These are phyloP conservation scores for Seira ritae DNA, from an alignment of 2,888 invertebrate species.

Conservation along the genomic window DNA sequence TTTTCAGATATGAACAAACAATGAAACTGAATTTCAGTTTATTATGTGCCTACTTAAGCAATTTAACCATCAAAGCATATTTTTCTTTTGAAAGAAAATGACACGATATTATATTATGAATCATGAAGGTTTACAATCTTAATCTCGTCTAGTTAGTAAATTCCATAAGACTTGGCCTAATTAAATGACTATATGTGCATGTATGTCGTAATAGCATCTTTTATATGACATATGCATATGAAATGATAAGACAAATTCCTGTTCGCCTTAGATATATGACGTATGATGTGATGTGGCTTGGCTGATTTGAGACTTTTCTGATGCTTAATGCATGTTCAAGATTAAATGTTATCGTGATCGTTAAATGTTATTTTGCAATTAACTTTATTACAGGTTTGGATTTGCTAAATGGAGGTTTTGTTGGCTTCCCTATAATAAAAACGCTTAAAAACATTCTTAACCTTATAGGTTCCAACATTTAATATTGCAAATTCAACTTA, in stretches of 20 bases:
- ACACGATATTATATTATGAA: too few relatives aligned
- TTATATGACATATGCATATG: constrained; percentile 11
- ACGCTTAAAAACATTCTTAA: not conserved
- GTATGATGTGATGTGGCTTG: not conserved
- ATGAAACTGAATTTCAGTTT: not conserved
- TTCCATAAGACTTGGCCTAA: constrained; percentile 9
- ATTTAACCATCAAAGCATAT: not conserved
- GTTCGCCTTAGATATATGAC: not conserved
- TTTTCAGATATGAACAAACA: not conserved
- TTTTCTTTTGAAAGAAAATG: too few relatives aligned
- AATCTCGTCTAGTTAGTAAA: not conserved
- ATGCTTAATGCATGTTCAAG: not conserved
- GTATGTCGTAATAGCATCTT: not conserved
- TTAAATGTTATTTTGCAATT: constrained; percentile 6
- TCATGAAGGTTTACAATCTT: not conserved
- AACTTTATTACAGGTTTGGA: constrained; percentile 14
- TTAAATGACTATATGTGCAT: not conserved
- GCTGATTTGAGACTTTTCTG: not conserved
- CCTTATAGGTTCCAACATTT: too few relatives aligned
- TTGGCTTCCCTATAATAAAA: constrained; percentile 1
- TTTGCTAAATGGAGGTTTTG: not conserved
- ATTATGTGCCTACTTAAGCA: not conserved
- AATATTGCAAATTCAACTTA: too few relatives aligned
- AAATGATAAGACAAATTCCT: constrained; percentile 9
- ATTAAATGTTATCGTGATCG: not conserved